A percentile compares a stretch with the other conserved stretches of the same genome.
Evolutionary conservation across 2,113 vertebrate species (phyloP).

Genomic region (Danionella cerebrum): DNA sequence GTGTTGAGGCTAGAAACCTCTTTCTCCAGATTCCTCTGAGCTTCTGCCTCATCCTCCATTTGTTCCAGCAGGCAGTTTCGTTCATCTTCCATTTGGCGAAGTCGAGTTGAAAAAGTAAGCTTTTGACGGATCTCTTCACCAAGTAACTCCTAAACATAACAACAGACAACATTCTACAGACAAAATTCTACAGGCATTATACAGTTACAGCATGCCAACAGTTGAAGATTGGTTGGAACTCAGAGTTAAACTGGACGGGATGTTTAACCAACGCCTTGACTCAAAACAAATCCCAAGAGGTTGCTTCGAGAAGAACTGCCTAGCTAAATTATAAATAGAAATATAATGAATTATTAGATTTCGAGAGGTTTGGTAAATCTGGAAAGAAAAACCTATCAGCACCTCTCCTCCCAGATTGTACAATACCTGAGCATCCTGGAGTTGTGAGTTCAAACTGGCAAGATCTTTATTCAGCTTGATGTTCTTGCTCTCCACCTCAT

Average conservation of each 20-base stretch:
- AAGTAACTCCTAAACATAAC: slow-evolving; percentile 72
- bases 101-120: slow-evolving; percentile 76
- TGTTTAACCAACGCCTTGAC: no score
- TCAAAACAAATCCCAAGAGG: no score
- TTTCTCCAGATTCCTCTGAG: slow-evolving; percentile 77
- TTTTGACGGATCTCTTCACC: slow-evolving; percentile 89
- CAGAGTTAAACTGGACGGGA: no score
- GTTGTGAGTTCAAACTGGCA: slow-evolving; percentile 77
- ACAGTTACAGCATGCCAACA: no score
- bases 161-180: neutral
- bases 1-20: slow-evolving; percentile 78
- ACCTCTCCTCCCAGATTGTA: no score
- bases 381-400: no score
- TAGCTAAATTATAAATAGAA: no score
- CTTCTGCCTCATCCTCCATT: slow-evolving; percentile 86
- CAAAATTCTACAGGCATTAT: no score
- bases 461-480: slow-evolving; percentile 89
- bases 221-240: no score
- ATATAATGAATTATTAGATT: no score
- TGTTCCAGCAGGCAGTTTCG: slow-evolving; percentile 80
- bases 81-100: slow-evolving; percentile 87
- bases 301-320: no score
- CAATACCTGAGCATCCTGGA: slow-evolving; percentile 83
- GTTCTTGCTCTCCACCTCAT: slow-evolving; percentile 81
- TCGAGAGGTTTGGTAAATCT: no score